Conservation (phyloP, 2,888 invertebrate species). For the Sericinus montela region DNA sequence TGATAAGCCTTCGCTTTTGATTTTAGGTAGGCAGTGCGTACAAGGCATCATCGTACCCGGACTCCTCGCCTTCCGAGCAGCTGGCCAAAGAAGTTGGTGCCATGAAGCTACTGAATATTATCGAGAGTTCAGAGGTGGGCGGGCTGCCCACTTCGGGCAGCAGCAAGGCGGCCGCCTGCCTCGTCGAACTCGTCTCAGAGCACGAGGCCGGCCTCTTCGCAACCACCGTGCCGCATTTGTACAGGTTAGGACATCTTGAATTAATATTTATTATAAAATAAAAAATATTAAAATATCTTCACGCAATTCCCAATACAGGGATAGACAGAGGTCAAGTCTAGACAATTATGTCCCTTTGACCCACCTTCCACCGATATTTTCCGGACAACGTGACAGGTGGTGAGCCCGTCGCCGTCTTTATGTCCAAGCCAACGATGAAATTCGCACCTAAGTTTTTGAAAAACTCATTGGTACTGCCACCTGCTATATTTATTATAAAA, state of each 20-base stretch:
- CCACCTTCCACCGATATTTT: no score
- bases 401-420: no score
- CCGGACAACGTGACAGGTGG: no score
- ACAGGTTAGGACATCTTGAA: slow-evolving; percentile 51
- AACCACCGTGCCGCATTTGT: slow-evolving; percentile 76
- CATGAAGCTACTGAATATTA: slow-evolving; percentile 47
- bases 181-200: slow-evolving; percentile 60
- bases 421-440: no score
- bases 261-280: no score
- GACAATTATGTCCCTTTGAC: no score
- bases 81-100: slow-evolving; percentile 63
- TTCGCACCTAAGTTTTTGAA: no score
- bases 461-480: no score
- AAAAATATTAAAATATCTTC: no score
- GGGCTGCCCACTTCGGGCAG: slow-evolving; percentile 49
- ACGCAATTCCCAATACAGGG: no score
- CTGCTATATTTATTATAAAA: no score
- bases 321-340: no score
- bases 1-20: background rate
- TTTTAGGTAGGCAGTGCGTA: slow-evolving; percentile 57
- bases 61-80: slow-evolving; percentile 61
- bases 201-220: slow-evolving; percentile 81
- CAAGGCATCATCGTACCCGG: slow-evolving; percentile 59
- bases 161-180: slow-evolving; percentile 39
- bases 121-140: slow-evolving; percentile 55